phyloP scores from a whole-genome alignment of 2,888 invertebrate genomes.

The Synergus umbraculus region DNA sequence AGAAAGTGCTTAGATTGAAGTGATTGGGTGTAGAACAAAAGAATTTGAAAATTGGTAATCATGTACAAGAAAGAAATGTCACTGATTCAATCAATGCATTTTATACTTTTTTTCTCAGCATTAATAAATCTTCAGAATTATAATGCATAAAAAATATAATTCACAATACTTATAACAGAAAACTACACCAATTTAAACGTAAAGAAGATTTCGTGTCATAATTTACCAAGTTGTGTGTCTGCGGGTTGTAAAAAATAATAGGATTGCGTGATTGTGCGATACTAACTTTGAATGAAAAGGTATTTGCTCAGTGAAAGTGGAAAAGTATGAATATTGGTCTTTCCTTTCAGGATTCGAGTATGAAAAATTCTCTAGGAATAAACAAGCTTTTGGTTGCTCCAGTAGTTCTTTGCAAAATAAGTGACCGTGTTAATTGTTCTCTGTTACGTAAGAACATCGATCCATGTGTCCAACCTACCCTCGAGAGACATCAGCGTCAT shows the following conservation, averaged over 20 bases:
- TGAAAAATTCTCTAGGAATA: not conserved
- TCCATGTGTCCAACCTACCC: conserved; percentile 16
- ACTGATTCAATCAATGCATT: not conserved
- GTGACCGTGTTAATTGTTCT: conserved; percentile 33
- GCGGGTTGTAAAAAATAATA: not conserved
- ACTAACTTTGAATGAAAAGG: not conserved
- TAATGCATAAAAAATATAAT: no score
- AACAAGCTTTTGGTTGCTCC: not conserved
- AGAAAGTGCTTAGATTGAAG: not conserved
- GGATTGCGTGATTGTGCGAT: not conserved
- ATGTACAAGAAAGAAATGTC: not conserved
- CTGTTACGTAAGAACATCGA: conserved; percentile 19
- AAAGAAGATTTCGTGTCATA: not conserved
- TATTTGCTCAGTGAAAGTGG: not conserved
- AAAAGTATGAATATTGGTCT: not conserved
- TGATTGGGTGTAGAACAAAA: no score
- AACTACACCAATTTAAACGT: no score
- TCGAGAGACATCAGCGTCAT: conserved; percentile 19
- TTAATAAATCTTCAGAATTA: no score
- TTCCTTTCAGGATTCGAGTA: not conserved
- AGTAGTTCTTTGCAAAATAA: conserved; percentile 21
- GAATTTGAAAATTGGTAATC: not conserved
- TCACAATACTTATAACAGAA: no score
- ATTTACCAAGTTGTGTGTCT: not conserved
- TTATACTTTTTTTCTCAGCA: not conserved